Percentiles rank a stretch among this genome's conserved stretches.
Conservation (phyloP, 1,140 invertebrate genomes). For the Macrocentrus cingulum region DNA sequence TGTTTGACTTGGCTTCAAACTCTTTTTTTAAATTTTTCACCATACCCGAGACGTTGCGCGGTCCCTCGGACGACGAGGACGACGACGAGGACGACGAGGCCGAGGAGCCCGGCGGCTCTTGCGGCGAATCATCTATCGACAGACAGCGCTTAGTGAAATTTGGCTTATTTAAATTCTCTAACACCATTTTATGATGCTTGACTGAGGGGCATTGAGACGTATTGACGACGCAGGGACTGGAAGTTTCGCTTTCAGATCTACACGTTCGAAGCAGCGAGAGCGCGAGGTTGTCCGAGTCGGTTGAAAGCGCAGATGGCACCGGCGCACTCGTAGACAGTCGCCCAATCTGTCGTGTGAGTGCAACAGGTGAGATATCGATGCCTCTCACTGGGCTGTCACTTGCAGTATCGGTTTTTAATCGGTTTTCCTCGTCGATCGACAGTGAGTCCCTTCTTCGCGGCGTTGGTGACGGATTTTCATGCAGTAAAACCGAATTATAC, state of each 20-base stretch:
- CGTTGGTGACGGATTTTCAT: constrained; percentile 47
- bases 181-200: constrained; percentile 63
- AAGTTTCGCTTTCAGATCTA: constrained; percentile 55
- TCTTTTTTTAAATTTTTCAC: constrained; percentile 83
- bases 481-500: constrained; percentile 46
- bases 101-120: constrained; percentile 35
- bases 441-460: constrained; percentile 42
- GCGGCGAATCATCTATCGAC: constrained; percentile 50
- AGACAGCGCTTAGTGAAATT: constrained; percentile 50
- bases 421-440: constrained; percentile 31
- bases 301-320: constrained; percentile 62
- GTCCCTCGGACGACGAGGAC: constrained; percentile 39
- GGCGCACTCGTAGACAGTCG: constrained; percentile 67
- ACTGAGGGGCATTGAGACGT: constrained; percentile 62
- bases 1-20: constrained; percentile 77
- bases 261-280: constrained; percentile 46
- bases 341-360: constrained; percentile 40
- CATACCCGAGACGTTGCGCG: constrained; percentile 62
- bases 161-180: constrained; percentile 60
- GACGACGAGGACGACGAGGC: constrained; percentile 24
- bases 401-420: constrained; percentile 25
- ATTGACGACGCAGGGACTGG: constrained; percentile 56
- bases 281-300: constrained; percentile 49
- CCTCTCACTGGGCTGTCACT: constrained; percentile 38
- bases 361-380: constrained; percentile 44